phyloP scores from a whole-genome alignment of 2,113 vertebrate species.

The Nyctibius bracteatus region DNA sequence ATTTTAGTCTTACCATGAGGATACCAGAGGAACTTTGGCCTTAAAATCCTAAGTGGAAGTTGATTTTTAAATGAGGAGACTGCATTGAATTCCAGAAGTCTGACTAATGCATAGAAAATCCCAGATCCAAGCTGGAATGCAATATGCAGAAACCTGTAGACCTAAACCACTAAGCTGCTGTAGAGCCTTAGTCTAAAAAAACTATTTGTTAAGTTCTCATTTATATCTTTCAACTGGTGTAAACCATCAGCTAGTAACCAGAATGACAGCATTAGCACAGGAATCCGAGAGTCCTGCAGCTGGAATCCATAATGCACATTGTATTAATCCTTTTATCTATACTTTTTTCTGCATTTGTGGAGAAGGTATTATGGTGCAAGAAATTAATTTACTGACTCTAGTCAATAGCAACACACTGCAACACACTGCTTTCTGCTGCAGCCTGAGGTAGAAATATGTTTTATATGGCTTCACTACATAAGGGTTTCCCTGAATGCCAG shows the following conservation, averaged over 20 bases:
- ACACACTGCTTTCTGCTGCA: neutral
- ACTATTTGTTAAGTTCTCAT: neutral
- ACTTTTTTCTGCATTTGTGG: neutral
- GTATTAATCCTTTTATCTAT: neutral
- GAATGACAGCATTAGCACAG: neutral
- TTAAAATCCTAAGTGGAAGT: neutral
- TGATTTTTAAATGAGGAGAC: neutral
- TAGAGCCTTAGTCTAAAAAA: neutral
- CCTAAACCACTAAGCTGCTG: neutral
- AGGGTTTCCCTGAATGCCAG: neutral
- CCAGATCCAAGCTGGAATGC: neutral
- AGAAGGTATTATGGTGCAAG: neutral
- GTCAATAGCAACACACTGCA: neutral
- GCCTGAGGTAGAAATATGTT: neutral
- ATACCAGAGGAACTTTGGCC: neutral
- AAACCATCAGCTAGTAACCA: neutral
- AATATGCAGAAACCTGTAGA: neutral
- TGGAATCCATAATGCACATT: neutral
- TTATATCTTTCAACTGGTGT: neutral
- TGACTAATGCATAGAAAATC: neutral
- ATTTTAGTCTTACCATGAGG: neutral
- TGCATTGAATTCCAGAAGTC: neutral
- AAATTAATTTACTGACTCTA: neutral
- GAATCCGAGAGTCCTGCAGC: neutral
- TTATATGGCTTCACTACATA: neutral